These are phyloP conservation scores for Bothrops jararaca DNA, from an alignment of 2,113 vertebrate genomes.

Conservation along the genomic window DNA sequence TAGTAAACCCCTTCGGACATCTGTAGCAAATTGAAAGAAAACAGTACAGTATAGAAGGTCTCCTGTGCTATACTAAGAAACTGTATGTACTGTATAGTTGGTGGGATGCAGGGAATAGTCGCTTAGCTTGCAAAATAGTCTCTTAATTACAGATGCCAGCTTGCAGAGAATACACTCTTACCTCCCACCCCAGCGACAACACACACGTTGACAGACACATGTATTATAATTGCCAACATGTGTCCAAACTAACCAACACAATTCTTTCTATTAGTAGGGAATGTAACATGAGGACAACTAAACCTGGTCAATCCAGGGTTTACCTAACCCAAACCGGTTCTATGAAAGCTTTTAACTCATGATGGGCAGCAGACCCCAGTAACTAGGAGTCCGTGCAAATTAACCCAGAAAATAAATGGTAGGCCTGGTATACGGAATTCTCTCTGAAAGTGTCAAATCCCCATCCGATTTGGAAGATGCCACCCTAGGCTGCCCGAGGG, in stretches of 20 bases:
- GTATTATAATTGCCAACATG: neutral
- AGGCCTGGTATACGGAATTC: neutral
- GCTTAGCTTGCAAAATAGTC: neutral
- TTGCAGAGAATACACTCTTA: neutral
- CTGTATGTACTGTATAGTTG: neutral
- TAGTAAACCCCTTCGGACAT: rapidly evolving
- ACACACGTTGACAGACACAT: neutral
- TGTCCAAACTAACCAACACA: neutral
- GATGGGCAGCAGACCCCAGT: neutral
- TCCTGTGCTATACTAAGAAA: neutral
- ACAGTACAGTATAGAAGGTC: neutral
- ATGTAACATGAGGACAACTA: neutral
- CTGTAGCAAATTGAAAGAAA: neutral
- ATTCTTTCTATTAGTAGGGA: neutral
- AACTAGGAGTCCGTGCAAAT: neutral
- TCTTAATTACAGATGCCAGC: neutral
- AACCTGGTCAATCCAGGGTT: neutral
- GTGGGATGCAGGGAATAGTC: neutral
- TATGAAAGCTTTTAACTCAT: neutral
- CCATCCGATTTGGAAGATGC: neutral
- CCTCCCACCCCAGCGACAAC: too few species aligned
- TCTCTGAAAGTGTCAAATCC: neutral
- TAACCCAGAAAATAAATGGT: neutral
- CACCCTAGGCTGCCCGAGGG: too few species aligned
- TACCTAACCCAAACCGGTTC: neutral